Evolutionary conservation across 2,113 vertebrate species (phyloP), one percentile per base, ranked within the genome.

Genomic region (Larimichthys polyactis): DNA sequence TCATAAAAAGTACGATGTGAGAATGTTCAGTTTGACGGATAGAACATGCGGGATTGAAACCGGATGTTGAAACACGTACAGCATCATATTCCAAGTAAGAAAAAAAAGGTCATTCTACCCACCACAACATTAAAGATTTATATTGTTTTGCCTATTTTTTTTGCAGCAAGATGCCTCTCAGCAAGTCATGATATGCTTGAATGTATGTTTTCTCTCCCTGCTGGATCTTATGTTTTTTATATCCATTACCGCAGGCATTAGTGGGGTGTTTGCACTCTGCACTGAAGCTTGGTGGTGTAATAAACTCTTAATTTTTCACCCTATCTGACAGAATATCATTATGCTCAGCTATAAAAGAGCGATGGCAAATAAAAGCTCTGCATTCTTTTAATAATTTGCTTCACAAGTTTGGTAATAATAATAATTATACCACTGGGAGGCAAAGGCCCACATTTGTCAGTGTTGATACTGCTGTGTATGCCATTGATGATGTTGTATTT

Each of bases 251-350:
- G 59, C 71, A 78, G 85, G 87, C 92, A 90, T 93, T 90, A 93
- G 81, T 63, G 64, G 79, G 81, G 75, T 92, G 85, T 94, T 92
- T 93, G 90, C 85, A 75, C 88, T 90, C 85, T 87, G 84, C 85
- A 77, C 78, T 91, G 76, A 92, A 86, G 81, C 85, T 87, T 79
- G 70, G 71, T 70, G 63, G 75, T 62, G 67, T 90, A 90, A 93
- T 91, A 91, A 90, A 93, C 85, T 87, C 78, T 87, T 88, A 85
- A 91, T 93, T 91, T 91, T 87, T 91, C 88, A 90, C 72, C 85
- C 79, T 78, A 65, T 91, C 74, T 89, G 91, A 93, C 93, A 93
- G 91, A 92, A 89, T 89, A 92, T 88, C 84, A 93, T 95, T 91
- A 94, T 77, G 79, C 64, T 75, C 63, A 71, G 89, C 90, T 64